phyloP scores from a whole-genome alignment of 2,113 vertebrate species.

The Anseranas semipalmata region DNA sequence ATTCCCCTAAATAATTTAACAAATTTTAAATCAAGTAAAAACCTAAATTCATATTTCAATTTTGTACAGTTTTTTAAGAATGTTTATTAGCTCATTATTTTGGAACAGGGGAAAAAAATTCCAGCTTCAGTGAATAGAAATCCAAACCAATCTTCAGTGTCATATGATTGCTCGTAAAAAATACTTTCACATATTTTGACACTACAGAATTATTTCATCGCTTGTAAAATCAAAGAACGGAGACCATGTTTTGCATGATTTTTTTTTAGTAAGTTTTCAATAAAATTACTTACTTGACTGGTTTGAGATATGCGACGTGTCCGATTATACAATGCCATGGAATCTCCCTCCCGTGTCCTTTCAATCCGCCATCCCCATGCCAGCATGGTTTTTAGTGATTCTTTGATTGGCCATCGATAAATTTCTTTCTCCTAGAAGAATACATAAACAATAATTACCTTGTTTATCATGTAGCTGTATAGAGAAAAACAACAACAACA shows the following conservation, averaged over 20 bases:
- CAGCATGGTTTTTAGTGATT: slow-evolving; percentile 94
- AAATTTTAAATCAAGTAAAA: not conserved
- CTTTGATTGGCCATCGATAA: slow-evolving; percentile 91
- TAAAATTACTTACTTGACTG: slow-evolving; percentile 83
- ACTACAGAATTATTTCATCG: not conserved
- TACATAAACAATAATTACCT: not conserved
- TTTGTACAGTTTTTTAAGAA: not conserved
- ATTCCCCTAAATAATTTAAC: not conserved
- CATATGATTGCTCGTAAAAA: not conserved
- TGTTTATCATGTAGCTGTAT: not conserved
- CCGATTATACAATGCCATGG: slow-evolving; percentile 85
- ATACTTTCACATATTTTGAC: not conserved
- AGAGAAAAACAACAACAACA: too few relatives aligned
- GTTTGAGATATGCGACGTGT: slow-evolving; percentile 91
- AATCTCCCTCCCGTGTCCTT: slow-evolving; percentile 89
- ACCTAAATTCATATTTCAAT: not conserved
- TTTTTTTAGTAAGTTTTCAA: not conserved
- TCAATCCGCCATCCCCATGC: slow-evolving; percentile 93
- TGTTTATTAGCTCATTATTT: not conserved
- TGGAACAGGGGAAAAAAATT: not conserved
- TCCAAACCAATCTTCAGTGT: not conserved
- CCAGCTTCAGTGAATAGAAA: not conserved
- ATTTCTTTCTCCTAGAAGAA: slow-evolving; percentile 90
- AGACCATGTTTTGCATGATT: not conserved
- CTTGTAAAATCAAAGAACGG: not conserved